These are phyloP conservation scores for Saturnia japonica DNA, from an alignment of 2,888 invertebrate species.

Conservation along the genomic window DNA sequence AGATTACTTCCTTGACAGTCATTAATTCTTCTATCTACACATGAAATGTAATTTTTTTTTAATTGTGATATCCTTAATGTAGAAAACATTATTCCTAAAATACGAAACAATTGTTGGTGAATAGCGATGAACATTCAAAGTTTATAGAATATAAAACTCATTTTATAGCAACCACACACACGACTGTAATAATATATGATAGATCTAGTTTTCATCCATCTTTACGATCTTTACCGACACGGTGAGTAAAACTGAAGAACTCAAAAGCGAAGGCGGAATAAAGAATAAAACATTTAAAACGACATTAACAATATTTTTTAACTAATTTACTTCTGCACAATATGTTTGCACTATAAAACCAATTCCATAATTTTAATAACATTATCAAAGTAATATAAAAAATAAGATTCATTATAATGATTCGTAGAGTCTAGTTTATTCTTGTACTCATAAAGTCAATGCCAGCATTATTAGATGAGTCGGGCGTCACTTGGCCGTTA, in stretches of 20 bases:
- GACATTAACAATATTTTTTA: background rate
- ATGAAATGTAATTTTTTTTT: background rate
- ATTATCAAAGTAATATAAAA: constrained; percentile 33
- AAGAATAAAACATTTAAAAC: constrained; percentile 1
- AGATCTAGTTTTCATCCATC: constrained; percentile 25
- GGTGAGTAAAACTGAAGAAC: background rate
- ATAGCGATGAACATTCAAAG: background rate
- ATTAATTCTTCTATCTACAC: background rate
- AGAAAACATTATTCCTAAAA: constrained; percentile 11
- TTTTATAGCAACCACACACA: constrained; percentile 32
- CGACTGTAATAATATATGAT: constrained; percentile 51
- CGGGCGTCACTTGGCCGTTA: constrained; percentile 42
- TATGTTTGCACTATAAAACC: background rate
- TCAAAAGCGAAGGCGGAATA: background rate
- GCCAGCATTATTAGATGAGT: constrained; percentile 46
- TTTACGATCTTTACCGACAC: constrained; percentile 1
- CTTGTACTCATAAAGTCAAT: constrained; percentile 64
- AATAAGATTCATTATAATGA: constrained; percentile 26
- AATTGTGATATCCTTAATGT: background rate
- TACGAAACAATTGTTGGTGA: background rate
- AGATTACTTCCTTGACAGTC: background rate
- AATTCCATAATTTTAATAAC: background rate
- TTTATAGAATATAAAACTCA: constrained; percentile 22
- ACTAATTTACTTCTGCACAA: background rate
- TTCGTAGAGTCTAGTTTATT: constrained; percentile 67